Conservation (phyloP, 2,113 vertebrate species). For the Marcusenius ussheri region DNA sequence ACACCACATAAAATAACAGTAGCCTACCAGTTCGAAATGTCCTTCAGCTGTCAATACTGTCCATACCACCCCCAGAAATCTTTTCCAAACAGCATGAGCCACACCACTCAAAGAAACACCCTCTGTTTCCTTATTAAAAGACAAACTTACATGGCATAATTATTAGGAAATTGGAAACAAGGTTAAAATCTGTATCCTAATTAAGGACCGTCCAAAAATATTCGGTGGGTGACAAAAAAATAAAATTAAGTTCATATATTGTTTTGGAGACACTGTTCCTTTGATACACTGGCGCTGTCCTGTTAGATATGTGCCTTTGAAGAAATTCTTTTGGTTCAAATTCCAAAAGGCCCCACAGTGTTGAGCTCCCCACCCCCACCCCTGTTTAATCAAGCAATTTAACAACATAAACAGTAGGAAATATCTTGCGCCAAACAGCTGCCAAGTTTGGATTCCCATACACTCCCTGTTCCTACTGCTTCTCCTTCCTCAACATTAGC, state of each 20-base stretch:
- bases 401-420: slow-evolving; percentile 40
- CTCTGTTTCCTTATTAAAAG: neutral
- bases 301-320: neutral
- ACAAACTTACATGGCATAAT: neutral
- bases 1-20: neutral
- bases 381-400: slow-evolving; percentile 36
- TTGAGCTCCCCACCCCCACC: neutral
- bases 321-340: neutral
- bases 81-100: neutral
- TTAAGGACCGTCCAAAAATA: neutral
- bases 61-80: neutral
- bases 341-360: neutral
- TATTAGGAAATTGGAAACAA: neutral
- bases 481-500: neutral
- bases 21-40: neutral
- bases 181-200: neutral
- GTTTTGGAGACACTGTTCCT: neutral
- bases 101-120: neutral
- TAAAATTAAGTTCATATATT: neutral
- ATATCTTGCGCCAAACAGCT: slow-evolving; percentile 37
- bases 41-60: neutral
- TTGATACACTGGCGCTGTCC: neutral
- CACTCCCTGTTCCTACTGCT: neutral
- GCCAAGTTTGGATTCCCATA: slow-evolving; percentile 32
- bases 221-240: neutral